Percentiles rank a stretch among this genome's conserved stretches.
phyloP scores from a whole-genome alignment of 2,797 vertebrate species.

The Neosilurus mollespiculum region DNA sequence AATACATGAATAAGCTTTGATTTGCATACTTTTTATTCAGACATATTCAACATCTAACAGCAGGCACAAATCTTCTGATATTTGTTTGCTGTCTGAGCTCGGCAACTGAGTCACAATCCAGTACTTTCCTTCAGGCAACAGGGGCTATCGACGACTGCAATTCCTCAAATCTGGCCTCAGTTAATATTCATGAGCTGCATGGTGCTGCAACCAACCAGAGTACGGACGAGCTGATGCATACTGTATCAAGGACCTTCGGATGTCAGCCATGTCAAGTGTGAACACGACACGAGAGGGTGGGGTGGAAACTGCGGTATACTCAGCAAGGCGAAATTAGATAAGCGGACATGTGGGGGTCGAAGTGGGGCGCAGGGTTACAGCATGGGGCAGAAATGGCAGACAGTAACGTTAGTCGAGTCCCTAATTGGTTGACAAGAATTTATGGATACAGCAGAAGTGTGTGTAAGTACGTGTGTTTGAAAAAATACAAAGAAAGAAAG shows the following conservation, averaged over 20 bases:
- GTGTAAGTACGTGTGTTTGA: not conserved
- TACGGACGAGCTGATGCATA: conserved; percentile 72
- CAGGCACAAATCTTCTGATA: conserved; percentile 10
- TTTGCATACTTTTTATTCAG: conserved; percentile 20
- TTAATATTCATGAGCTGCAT: conserved; percentile 76
- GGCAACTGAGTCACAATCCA: conserved; percentile 9
- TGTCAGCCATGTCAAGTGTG: conserved; percentile 50
- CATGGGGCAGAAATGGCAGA: not conserved
- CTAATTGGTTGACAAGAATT: not conserved
- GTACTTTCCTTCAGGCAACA: conserved; percentile 17
- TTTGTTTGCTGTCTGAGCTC: conserved; percentile 12
- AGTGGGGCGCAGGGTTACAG: not conserved
- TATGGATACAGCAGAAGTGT: not conserved
- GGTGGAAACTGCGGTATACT: not conserved
- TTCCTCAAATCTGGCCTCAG: conserved; percentile 72
- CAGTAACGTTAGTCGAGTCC: not conserved
- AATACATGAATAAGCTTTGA: not conserved
- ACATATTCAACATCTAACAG: conserved; percentile 2
- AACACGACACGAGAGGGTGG: not conserved
- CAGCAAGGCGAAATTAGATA: not conserved
- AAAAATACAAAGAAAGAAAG: conserved; percentile 30
- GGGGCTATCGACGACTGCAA: conserved; percentile 2
- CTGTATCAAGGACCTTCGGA: conserved; percentile 70
- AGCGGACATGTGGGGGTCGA: not conserved
- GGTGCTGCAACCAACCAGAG: conserved; percentile 71